Evolutionary conservation across 1,140 invertebrate species (phyloP).

Genomic region (Matsumurasca onukii): DNA sequence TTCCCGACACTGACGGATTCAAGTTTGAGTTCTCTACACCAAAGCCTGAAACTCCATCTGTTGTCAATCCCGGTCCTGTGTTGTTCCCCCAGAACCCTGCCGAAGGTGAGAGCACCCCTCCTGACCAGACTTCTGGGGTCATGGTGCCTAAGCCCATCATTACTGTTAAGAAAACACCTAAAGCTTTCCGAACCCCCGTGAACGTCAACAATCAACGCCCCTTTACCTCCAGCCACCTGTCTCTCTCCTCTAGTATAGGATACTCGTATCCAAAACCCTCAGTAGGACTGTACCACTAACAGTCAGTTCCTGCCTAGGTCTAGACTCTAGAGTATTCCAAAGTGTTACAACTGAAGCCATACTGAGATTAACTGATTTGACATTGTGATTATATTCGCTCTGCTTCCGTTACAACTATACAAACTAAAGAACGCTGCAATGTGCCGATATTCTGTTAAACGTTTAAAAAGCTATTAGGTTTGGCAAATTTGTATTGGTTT

Average conservation of each 20-base stretch:
- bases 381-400: too few species aligned
- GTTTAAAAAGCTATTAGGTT: too few species aligned
- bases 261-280: constrained; percentile 18
- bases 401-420: too few species aligned
- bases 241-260: constrained; percentile 10
- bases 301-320: too few species aligned
- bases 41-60: not conserved
- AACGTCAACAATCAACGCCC: not conserved
- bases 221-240: not conserved
- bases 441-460: too few species aligned
- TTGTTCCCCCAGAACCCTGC: constrained; percentile 13
- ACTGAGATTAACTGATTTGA: too few species aligned
- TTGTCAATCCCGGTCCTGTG: constrained; percentile 16
- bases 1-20: not conserved
- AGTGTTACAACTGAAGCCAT: too few species aligned
- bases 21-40: constrained; percentile 4
- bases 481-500: too few species aligned
- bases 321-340: too few species aligned
- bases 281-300: constrained; percentile 7
- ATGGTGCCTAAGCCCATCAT: constrained; percentile 1
- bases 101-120: not conserved
- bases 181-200: constrained; percentile 15
- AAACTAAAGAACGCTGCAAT: too few species aligned
- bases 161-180: not conserved
- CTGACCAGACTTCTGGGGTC: constrained; percentile 22